Evolutionary conservation across 2,888 invertebrate genomes (phyloP).

Genomic region (Laothoe populi): DNA sequence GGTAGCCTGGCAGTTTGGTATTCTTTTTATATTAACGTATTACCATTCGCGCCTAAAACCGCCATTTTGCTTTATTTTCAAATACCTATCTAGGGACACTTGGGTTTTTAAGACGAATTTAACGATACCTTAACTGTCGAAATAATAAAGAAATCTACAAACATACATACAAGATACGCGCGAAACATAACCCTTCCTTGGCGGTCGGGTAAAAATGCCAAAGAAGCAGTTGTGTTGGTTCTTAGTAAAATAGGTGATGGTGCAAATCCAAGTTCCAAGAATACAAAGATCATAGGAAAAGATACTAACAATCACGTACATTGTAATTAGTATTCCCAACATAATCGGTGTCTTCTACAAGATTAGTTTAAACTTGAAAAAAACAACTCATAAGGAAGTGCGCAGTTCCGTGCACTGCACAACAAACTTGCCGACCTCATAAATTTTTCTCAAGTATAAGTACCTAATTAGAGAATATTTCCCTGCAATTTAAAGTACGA

Average conservation of each 20-base stretch:
- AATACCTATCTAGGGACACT: too few species aligned
- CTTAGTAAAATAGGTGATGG: neutral
- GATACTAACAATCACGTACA: neutral
- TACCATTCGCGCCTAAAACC: too few species aligned
- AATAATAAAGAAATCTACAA: too few species aligned
- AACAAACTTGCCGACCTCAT: constrained; percentile 14
- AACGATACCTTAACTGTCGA: too few species aligned
- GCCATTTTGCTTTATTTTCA: too few species aligned
- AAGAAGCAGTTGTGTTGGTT: neutral
- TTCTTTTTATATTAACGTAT: too few species aligned
- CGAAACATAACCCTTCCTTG: too few species aligned
- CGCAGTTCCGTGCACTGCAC: constrained; percentile 1
- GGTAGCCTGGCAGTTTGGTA: too few species aligned
- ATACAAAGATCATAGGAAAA: neutral
- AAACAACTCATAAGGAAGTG: constrained; percentile 8
- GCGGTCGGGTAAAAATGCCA: neutral
- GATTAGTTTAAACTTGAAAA: constrained; percentile 20
- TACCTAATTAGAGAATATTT: too few species aligned
- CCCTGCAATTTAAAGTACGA: too few species aligned
- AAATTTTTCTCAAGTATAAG: constrained; percentile 1
- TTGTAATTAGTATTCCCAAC: constrained; percentile 10
- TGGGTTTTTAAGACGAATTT: too few species aligned
- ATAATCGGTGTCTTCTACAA: constrained; percentile 8
- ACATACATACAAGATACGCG: too few species aligned
- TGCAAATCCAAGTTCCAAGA: neutral